Percentiles rank a stretch among this genome's conserved stretches.
These are phyloP conservation scores for Ahaetulla prasina DNA, from an alignment of 2,113 vertebrate species.

Conservation along the genomic window DNA sequence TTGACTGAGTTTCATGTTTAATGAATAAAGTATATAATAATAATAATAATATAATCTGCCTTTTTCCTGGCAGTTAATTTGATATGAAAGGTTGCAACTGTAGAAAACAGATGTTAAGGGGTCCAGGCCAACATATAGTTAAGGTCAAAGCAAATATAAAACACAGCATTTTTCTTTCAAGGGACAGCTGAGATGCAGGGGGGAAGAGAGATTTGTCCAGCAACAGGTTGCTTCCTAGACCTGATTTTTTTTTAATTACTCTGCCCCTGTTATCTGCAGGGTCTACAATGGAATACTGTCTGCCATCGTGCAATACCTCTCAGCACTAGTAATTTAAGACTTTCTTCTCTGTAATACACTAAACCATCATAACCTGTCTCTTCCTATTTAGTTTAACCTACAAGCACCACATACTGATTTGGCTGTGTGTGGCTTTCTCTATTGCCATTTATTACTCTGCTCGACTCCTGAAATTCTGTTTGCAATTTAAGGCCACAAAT, in stretches of 20 bases:
- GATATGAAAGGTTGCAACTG: slow-evolving; percentile 77
- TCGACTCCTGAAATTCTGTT: slow-evolving; percentile 98
- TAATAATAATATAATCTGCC: not conserved
- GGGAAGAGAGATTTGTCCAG: slow-evolving; percentile 60
- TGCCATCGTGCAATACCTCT: slow-evolving; percentile 75
- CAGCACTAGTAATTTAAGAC: slow-evolving; percentile 85
- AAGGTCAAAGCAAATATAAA: slow-evolving; percentile 79
- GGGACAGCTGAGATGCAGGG: not conserved
- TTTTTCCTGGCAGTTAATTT: slow-evolving; percentile 76
- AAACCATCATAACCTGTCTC: slow-evolving; percentile 89
- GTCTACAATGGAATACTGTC: slow-evolving; percentile 77
- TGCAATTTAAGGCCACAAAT: slow-evolving; percentile 99
- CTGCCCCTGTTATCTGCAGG: slow-evolving; percentile 74
- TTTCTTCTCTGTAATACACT: slow-evolving; percentile 83
- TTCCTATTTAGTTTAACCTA: slow-evolving; percentile 88
- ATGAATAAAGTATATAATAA: no score
- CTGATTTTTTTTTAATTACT: slow-evolving; percentile 79
- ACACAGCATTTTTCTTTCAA: slow-evolving; percentile 64
- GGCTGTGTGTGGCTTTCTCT: slow-evolving; percentile 85
- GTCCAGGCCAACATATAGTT: slow-evolving; percentile 67
- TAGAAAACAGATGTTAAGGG: slow-evolving; percentile 80
- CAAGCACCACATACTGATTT: slow-evolving; percentile 82
- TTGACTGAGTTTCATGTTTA: no score
- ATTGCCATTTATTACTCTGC: slow-evolving; percentile 88
- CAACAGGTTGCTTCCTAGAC: slow-evolving; percentile 77